Base-by-base conservation (phyloP, 2,888 invertebrate species). In the Eupithecia centaureata region DNA sequence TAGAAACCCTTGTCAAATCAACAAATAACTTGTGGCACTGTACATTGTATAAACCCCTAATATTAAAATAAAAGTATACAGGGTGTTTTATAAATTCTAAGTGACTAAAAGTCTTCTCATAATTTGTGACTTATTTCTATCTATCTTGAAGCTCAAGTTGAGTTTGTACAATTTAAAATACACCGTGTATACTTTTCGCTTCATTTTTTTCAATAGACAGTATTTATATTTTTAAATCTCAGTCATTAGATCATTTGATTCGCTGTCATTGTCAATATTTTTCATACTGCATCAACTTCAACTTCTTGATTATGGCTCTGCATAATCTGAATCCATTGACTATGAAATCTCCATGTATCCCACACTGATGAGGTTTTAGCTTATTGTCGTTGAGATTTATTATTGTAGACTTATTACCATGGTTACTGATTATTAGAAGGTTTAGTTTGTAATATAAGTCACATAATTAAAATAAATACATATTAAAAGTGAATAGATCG, bases 171-270 rank as follows among this genome's bases (percentile, higher is more conserved):
- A 30, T 28, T 61, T 35, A 30, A 47, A 42, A 18, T 30, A 52
- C 59, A 67, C 13, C 59, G 52, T 63, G 62, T 59, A 27, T 59
- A 27, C 35, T 27, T 51, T 42, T 12, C 22, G 1, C 15, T 10
- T 30, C 15, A 10, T 65, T 33, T n/a, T n/a, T 51, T 38, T 47
- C 25, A 47, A 64, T 22, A 51, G 27, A 57, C 33, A 32, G 18
- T 60, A 63, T 60, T 27, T 10, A 47, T 42, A 28, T 59, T n/a
- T n/a, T n/a, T 28, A 62, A 68, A 68, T 68, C 68, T 68, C 68
- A 65, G 25, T 47, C 30, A 25, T 68, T 51, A 68, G 64, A 61
- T 59, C 61, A 30, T 10, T 33, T 33, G 56, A 22, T 47, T 42
- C 18, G 42, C 5, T 18, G 56, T 1, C 57, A 57, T 3, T 22